phyloP scores from a whole-genome alignment of 2,797 vertebrate species.

The Echiichthys vipera region DNA sequence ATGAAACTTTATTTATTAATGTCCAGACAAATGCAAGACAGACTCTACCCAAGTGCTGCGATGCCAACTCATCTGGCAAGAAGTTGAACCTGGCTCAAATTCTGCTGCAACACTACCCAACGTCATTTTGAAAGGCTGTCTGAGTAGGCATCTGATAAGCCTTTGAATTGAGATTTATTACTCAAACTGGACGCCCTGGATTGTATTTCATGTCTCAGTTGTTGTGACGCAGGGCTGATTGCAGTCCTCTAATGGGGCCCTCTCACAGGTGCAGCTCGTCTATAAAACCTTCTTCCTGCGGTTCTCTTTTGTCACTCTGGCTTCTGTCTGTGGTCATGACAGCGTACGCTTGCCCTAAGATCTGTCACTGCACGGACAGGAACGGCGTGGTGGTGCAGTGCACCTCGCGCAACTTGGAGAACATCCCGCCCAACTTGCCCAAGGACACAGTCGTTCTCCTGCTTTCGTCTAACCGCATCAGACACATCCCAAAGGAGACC shows the following conservation, averaged over 20 bases:
- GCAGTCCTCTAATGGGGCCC: slow-evolving; percentile 64
- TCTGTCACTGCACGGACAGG: slow-evolving; percentile 89
- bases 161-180: background rate
- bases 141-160: background rate
- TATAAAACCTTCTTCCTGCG: slow-evolving; percentile 12
- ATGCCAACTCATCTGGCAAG: background rate
- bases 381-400: slow-evolving; percentile 91
- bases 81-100: slow-evolving; percentile 1
- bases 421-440: slow-evolving; percentile 90
- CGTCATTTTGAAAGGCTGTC: background rate
- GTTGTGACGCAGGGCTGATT: slow-evolving; percentile 14
- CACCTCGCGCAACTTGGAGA: slow-evolving; percentile 91
- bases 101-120: background rate
- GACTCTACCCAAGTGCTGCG: background rate
- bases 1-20: slow-evolving; percentile 14
- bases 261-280: slow-evolving; percentile 32
- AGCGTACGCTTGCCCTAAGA: slow-evolving; percentile 80
- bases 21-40: background rate
- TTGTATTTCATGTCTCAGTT: slow-evolving; percentile 19
- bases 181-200: slow-evolving; percentile 1
- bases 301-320: slow-evolving; percentile 31
- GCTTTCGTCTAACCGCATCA: slow-evolving; percentile 93
- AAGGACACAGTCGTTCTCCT: slow-evolving; percentile 90
- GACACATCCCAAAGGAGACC: slow-evolving; percentile 89
- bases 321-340: slow-evolving; percentile 30